Percentiles rank a stretch among this genome's conserved stretches.
These are phyloP conservation scores for Aphelenchoides bicaudatus DNA, from an alignment of 2,888 invertebrate species.

Conservation along the genomic window DNA sequence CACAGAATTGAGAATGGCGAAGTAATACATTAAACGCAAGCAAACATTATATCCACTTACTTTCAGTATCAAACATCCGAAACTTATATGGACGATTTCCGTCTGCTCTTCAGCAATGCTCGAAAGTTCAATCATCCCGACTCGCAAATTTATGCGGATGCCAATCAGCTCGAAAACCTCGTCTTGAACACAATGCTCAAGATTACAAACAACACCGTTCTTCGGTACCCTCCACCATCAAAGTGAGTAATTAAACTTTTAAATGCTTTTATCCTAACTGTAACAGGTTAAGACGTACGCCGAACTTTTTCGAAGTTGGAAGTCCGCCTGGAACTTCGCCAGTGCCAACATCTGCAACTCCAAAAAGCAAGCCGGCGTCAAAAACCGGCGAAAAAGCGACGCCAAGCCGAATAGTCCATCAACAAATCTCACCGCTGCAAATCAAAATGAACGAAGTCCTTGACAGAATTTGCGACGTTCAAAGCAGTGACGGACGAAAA, in stretches of 20 bases:
- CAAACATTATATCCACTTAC: not conserved
- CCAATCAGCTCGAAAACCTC: conserved; percentile 79
- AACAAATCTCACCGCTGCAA: conserved; percentile 2
- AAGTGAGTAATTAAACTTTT: conserved; percentile 19
- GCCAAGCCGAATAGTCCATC: no score
- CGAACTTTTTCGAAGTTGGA: conserved; percentile 4
- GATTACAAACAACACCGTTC: conserved; percentile 24
- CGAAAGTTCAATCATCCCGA: conserved; percentile 93
- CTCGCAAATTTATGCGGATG: conserved; percentile 76
- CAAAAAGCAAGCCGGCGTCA: no score
- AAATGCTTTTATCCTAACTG: no score
- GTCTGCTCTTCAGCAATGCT: conserved; percentile 93
- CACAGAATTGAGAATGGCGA: conserved; percentile 61
- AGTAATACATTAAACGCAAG: conserved; percentile 23
- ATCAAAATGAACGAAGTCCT: conserved; percentile 12
- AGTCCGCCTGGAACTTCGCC: conserved; percentile 2
- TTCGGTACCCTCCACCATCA: conserved; percentile 22
- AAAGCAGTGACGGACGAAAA: conserved; percentile 79
- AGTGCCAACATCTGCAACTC: not conserved
- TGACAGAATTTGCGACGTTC: conserved; percentile 59
- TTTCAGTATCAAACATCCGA: conserved; percentile 45
- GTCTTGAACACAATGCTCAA: conserved; percentile 37
- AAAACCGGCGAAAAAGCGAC: no score
- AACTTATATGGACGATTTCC: conserved; percentile 47
- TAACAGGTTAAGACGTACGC: not conserved